Evolutionary conservation across 2,888 invertebrate genomes (phyloP).

Genomic region (Beris morrisii): DNA sequence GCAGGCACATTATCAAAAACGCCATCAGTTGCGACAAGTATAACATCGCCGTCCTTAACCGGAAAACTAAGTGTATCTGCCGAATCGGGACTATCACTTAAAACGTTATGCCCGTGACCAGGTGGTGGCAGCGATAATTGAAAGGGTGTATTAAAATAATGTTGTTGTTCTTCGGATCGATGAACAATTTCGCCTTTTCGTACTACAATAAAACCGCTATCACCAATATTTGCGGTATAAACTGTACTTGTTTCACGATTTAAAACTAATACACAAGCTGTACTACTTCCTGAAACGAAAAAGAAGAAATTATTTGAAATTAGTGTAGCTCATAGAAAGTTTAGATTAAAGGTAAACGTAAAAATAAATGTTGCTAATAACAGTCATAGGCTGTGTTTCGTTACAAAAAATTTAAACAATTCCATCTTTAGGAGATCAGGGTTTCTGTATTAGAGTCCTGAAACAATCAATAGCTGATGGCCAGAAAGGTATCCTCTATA

Average conservation of each 20-base stretch:
- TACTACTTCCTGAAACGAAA: conserved; percentile 82
- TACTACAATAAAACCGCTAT: conserved; percentile 95
- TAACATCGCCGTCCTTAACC: conserved; percentile 88
- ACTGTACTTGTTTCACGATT: conserved; percentile 87
- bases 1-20: conserved; percentile 98
- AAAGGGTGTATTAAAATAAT: conserved; percentile 98
- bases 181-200: conserved; percentile 85
- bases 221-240: conserved; percentile 97
- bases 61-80: conserved; percentile 86
- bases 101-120: conserved; percentile 80
- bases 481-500: too few relatives aligned
- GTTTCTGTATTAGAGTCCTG: not conserved
- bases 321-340: not conserved
- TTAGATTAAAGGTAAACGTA: not conserved
- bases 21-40: conserved; percentile 95
- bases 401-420: not conserved
- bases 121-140: conserved; percentile 94
- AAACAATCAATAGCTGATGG: too few relatives aligned
- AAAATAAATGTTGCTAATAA: not conserved
- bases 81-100: conserved; percentile 91
- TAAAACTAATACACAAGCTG: conserved; percentile 93
- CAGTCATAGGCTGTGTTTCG: not conserved
- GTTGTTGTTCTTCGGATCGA: conserved; percentile 94
- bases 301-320: not conserved
- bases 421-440: not conserved